A percentile compares a stretch with the other conserved stretches of the same genome.
These are phyloP conservation scores for Dryoscopus gambensis DNA, from an alignment of 2,113 vertebrate genomes.

Conservation along the genomic window DNA sequence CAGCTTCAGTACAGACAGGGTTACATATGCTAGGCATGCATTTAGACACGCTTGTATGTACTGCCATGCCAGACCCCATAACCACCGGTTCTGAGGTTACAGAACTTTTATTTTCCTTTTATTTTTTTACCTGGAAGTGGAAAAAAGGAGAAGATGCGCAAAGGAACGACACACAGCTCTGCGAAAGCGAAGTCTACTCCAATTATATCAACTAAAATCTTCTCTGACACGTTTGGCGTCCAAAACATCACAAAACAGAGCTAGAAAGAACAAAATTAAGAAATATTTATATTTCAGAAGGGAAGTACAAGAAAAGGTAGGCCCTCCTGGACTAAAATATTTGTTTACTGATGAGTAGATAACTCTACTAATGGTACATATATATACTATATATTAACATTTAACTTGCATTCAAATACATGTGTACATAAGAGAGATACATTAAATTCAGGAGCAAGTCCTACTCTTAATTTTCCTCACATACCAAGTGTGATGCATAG, in stretches of 20 bases:
- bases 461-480: not conserved
- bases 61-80: not conserved
- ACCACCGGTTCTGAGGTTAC: not conserved
- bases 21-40: not conserved
- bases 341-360: not conserved
- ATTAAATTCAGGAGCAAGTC: not conserved
- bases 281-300: not conserved
- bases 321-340: not conserved
- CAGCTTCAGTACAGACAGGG: not conserved
- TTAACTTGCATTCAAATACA: not conserved
- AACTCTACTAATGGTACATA: not conserved
- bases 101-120: not conserved
- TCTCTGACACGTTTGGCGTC: conserved; percentile 91
- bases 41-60: not conserved
- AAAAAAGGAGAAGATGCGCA: conserved; percentile 97
- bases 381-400: not conserved
- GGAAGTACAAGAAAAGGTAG: not conserved
- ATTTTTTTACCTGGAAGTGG: conserved; percentile 86
- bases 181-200: conserved; percentile 91
- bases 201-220: conserved; percentile 92
- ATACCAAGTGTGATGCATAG: not conserved
- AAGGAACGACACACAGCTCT: conserved; percentile 87
- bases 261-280: conserved; percentile 65
- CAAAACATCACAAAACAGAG: conserved; percentile 97
- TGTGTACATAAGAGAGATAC: not conserved